These are phyloP conservation scores for Rhodophaea formosa DNA, from an alignment of 2,888 invertebrate genomes.

Conservation along the genomic window DNA sequence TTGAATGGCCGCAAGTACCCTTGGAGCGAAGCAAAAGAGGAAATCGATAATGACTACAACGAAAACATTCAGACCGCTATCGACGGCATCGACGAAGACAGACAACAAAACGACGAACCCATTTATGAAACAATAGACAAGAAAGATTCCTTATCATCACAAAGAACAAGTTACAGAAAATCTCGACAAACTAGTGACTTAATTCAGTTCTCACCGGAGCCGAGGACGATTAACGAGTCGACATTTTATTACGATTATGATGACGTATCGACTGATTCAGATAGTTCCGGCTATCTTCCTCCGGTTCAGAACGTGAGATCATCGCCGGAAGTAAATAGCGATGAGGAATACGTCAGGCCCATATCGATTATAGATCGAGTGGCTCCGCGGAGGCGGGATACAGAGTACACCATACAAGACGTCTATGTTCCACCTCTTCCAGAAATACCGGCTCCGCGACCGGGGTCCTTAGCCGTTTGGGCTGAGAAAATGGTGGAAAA, in stretches of 20 bases:
- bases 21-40: conserved; percentile 75
- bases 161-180: conserved; percentile 4
- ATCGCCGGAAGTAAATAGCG: conserved; percentile 50
- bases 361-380: conserved; percentile 64
- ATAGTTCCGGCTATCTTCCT: conserved; percentile 61
- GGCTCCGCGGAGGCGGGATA: conserved; percentile 55
- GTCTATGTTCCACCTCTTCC: conserved; percentile 77
- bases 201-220: conserved; percentile 63
- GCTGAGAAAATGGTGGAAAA: conserved; percentile 78
- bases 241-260: conserved; percentile 42
- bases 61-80: conserved; percentile 40
- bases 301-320: conserved; percentile 35
- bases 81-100: conserved; percentile 28
- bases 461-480: conserved; percentile 66
- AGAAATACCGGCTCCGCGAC: conserved; percentile 63
- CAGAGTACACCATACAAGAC: conserved; percentile 57
- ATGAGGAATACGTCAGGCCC: conserved; percentile 63
- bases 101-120: conserved; percentile 35
- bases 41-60: conserved; percentile 47
- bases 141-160: conserved; percentile 24
- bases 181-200: conserved; percentile 48
- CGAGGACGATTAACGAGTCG: conserved; percentile 39
- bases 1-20: conserved; percentile 86
- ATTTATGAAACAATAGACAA: conserved; percentile 54
- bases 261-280: conserved; percentile 48